These are phyloP conservation scores for Onchidella celtica DNA, from an alignment of 2,888 invertebrate genomes.

Conservation along the genomic window DNA sequence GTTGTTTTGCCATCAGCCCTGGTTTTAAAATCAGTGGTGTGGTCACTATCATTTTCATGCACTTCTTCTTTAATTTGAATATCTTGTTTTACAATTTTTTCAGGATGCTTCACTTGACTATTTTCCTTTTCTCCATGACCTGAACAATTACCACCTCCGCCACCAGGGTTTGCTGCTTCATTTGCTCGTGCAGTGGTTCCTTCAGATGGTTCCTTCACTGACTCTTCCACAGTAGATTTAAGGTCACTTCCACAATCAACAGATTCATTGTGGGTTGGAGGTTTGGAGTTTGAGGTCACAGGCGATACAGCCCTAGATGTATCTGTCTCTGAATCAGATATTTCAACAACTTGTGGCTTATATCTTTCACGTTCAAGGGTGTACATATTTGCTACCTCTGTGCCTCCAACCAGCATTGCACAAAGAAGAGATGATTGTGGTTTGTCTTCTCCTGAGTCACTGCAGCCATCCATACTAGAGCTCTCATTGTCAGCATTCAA, in stretches of 20 bases:
- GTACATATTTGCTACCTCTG: conserved; percentile 51
- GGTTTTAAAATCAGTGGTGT: background rate
- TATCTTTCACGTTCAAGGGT: conserved; percentile 40
- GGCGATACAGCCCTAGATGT: background rate
- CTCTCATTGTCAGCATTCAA: background rate
- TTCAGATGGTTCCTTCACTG: background rate
- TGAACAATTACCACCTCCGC: background rate
- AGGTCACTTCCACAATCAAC: too few species aligned
- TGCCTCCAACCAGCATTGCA: conserved; percentile 55
- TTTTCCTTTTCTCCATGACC: background rate
- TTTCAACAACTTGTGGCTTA: conserved; percentile 20
- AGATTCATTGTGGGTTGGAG: background rate
- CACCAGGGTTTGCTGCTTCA: background rate
- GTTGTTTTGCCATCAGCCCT: background rate
- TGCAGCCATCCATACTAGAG: background rate
- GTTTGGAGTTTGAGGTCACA: background rate
- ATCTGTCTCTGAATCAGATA: conserved; percentile 29
- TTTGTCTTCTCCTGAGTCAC: conserved; percentile 7
- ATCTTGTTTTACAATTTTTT: conserved; percentile 14
- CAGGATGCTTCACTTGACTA: too few species aligned
- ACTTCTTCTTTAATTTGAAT: too few species aligned
- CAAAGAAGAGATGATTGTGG: conserved; percentile 48
- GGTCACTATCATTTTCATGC: background rate
- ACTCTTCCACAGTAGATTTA: too few species aligned
- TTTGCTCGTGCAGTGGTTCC: background rate